Evolutionary conservation across 2,113 vertebrate species (phyloP).

Genomic region (Carassius carassius): DNA sequence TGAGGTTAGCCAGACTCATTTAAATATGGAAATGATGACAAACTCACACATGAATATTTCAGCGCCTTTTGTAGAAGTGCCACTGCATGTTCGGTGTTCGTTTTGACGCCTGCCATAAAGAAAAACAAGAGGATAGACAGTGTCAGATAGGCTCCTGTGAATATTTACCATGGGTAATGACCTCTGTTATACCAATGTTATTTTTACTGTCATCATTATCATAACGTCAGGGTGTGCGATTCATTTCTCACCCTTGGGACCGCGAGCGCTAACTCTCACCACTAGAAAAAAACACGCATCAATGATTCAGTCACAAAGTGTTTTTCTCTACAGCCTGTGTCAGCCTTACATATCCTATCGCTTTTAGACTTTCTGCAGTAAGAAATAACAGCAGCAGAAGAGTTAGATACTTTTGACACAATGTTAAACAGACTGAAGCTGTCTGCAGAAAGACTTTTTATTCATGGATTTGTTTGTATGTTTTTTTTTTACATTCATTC

Average conservation of each 20-base stretch:
- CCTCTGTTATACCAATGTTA: conserved; percentile 25
- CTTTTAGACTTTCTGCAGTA: neutral
- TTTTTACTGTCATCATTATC: conserved; percentile 20
- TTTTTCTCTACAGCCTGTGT: neutral
- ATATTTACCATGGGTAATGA: conserved; percentile 13
- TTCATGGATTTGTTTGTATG: no score
- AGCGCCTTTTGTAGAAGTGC: neutral
- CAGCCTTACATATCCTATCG: neutral
- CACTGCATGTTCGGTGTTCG: neutral
- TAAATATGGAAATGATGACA: conserved; percentile 64
- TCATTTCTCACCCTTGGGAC: neutral
- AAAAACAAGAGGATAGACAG: neutral
- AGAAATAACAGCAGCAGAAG: neutral
- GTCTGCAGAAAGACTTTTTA: no score
- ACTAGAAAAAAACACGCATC: neutral
- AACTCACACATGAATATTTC: conserved; percentile 62
- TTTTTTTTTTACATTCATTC: no score
- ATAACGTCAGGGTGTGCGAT: neutral
- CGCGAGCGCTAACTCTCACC: neutral
- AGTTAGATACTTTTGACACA: neutral
- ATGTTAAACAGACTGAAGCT: neutral
- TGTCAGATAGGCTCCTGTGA: neutral
- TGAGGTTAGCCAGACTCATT: conserved; percentile 51
- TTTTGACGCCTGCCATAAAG: neutral
- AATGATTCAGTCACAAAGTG: neutral